Percentiles rank a stretch among this genome's conserved stretches.
Conservation (phyloP, 2,113 vertebrate genomes). For the Columba janthina region DNA sequence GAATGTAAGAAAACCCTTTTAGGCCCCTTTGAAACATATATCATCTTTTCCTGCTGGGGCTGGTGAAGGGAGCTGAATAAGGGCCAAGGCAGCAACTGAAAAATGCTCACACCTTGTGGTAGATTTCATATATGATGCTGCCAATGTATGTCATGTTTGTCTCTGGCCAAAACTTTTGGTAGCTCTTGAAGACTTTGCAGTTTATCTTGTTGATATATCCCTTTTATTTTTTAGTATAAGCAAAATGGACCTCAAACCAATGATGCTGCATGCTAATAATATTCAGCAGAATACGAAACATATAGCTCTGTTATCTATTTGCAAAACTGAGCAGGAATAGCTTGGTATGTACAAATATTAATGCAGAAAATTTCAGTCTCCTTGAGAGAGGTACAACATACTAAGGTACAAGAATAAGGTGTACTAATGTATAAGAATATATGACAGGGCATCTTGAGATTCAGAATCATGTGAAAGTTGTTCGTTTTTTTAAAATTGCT, state of each 20-base stretch:
- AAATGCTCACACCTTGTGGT: rapidly evolving
- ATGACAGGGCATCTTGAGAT: background rate
- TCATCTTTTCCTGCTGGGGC: background rate
- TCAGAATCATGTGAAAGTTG: background rate
- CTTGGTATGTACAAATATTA: background rate
- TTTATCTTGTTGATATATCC: background rate
- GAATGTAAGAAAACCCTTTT: background rate
- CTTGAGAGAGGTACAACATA: background rate
- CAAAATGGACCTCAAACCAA: background rate
- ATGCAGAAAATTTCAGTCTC: background rate
- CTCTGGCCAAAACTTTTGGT: background rate
- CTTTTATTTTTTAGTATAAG: background rate
- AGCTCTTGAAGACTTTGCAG: background rate
- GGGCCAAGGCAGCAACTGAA: background rate
- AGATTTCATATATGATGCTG: background rate
- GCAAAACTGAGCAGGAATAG: background rate
- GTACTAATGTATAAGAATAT: background rate
- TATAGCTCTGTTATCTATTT: background rate
- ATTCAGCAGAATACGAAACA: background rate
- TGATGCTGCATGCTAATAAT: background rate
- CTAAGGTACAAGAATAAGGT: background rate
- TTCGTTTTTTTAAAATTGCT: background rate
- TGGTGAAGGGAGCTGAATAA: background rate
- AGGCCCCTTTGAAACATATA: background rate
- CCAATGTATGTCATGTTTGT: background rate